A percentile compares a stretch with the other conserved stretches of the same genome.
phyloP scores from a whole-genome alignment of 2,113 vertebrate genomes.

The Elephas maximus region DNA sequence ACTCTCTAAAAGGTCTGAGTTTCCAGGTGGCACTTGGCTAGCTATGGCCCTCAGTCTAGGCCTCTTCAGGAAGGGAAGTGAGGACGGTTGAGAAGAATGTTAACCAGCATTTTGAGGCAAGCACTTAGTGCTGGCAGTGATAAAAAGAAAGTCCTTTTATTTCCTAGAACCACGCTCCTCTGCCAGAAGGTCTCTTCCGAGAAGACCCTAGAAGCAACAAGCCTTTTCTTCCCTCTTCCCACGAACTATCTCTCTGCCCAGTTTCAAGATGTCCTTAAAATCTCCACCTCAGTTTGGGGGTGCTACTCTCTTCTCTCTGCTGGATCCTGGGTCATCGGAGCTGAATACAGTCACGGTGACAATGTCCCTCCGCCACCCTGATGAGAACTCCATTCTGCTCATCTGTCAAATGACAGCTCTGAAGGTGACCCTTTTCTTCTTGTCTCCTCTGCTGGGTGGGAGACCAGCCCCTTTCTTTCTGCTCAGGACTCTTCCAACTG shows the following conservation, averaged over 20 bases:
- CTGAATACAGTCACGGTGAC: background rate
- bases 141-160: background rate
- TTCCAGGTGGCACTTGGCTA: background rate
- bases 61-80: background rate
- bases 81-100: background rate
- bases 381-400: conserved; percentile 35
- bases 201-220: background rate
- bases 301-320: background rate
- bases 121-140: background rate
- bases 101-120: background rate
- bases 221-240: background rate
- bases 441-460: background rate
- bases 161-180: background rate
- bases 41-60: background rate
- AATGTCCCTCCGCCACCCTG: background rate
- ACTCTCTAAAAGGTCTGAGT: background rate
- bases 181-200: background rate
- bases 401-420: conserved; percentile 39
- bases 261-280: background rate
- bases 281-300: background rate
- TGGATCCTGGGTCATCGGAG: background rate
- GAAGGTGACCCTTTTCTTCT: conserved; percentile 56
- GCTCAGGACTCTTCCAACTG: background rate
- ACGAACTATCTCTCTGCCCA: background rate
- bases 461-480: conserved; percentile 1